Evolutionary conservation across 1,140 invertebrate species (phyloP), one percentile per base, ranked within the genome.

Genomic region (Palaemon carinicauda): DNA sequence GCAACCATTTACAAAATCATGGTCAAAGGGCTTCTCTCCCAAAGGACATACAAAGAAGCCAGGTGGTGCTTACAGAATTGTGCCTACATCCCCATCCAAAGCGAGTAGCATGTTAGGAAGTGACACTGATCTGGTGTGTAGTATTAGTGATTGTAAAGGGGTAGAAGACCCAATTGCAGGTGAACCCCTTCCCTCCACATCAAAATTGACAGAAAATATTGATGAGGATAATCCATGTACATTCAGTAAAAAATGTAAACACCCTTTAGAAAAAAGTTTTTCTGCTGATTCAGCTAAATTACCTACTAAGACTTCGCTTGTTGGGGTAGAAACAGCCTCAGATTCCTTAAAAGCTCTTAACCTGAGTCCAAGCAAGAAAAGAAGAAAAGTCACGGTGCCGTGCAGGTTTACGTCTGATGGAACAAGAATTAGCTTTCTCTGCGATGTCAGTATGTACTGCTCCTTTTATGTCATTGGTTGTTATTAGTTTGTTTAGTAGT

Each of bases 381-480:
- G 73, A 80, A 83, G 75, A 69, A 89, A 87, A 78, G 81, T 89
- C 52, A 84, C 85, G 17, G 78, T 89, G 83, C 88, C 88, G 53
- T 89, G 79, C 69, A 84, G 87, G 71, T 69, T 89, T 54, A 87
- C 84, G 17, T 80, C 83, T 21, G 85, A 87, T 80, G 88, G 88
- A 52, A 89, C 88, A 29, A 87, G 77, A 69, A 86, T 89, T 83
- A 87, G 84, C 86, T 89, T 89, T 85, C 85, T 87, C 80, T 87
- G 88, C 75, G 85, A 89, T 81, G 86, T 89, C 83, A 87, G 88
- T 89, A 87, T 80, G 88, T 89, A 80, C 78, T 80, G 52, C 60
- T 74, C 29, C 21, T 73, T 60, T 69, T 41, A 24, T 69, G 65
- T 69, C 24, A 27, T 24, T 69, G 65, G 24, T 31, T 31, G 29